phyloP scores from a whole-genome alignment of 2,797 vertebrate species.

The Tarsius wallacei region DNA sequence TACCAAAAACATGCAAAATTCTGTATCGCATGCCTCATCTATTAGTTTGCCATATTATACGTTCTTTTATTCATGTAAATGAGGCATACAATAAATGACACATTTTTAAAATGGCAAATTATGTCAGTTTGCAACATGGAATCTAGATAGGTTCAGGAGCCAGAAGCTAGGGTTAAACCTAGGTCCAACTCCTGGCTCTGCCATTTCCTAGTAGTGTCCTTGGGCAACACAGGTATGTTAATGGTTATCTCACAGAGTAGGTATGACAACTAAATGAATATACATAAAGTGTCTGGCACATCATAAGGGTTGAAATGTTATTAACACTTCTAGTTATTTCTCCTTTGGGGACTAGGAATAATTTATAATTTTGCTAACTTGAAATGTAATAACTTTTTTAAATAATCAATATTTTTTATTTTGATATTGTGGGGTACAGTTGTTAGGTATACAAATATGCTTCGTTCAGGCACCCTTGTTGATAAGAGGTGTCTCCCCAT shows the following conservation, averaged over 20 bases:
- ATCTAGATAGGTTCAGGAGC: not conserved
- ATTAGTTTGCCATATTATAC: not conserved
- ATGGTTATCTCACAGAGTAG: not conserved
- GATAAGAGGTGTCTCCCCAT: too few species aligned
- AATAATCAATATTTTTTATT: too few species aligned
- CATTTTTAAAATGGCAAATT: not conserved
- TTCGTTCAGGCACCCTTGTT: too few species aligned
- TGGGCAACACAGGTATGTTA: not conserved
- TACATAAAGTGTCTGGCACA: not conserved
- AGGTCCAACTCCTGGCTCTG: not conserved
- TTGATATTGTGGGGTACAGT: too few species aligned
- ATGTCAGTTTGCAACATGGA: not conserved
- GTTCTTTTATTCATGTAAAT: slow-evolving; percentile 1
- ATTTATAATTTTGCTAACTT: slow-evolving; percentile 51
- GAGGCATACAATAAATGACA: not conserved
- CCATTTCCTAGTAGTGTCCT: not conserved
- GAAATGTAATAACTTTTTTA: slow-evolving; percentile 43
- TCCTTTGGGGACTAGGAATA: slow-evolving; percentile 52
- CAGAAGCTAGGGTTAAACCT: not conserved
- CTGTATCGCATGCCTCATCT: not conserved
- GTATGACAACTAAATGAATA: not conserved
- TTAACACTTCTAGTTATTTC: not conserved
- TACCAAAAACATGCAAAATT: not conserved
- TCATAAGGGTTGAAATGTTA: not conserved
- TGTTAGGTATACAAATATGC: too few species aligned